A percentile compares a stretch with the other conserved stretches of the same genome.
Conservation (phyloP, 1,140 invertebrate species). For the Nasonia giraulti region DNA sequence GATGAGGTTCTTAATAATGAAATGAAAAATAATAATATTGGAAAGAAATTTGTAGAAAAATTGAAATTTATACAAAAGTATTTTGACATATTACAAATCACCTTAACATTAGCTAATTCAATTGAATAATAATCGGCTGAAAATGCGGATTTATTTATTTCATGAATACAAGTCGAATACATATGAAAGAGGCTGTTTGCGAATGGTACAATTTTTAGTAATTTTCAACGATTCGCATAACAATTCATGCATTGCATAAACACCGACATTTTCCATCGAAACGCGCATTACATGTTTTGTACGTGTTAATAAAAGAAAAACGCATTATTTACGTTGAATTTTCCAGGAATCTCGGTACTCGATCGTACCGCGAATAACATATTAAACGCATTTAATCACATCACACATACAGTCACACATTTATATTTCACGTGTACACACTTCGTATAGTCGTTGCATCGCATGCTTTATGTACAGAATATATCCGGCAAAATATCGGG, state of each 20-base stretch:
- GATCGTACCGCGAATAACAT: slow-evolving; percentile 15
- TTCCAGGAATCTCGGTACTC: slow-evolving; percentile 27
- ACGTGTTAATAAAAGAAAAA: slow-evolving; percentile 9
- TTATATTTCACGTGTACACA: background rate
- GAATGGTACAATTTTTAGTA: background rate
- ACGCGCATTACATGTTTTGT: background rate
- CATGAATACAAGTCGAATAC: no score
- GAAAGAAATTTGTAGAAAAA: slow-evolving; percentile 38
- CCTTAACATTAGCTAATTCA: slow-evolving; percentile 24
- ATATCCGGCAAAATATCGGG: background rate
- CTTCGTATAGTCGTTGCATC: slow-evolving; percentile 27
- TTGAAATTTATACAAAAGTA: slow-evolving; percentile 43
- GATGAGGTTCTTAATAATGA: background rate
- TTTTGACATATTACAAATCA: slow-evolving; percentile 32
- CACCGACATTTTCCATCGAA: background rate
- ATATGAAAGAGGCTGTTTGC: background rate
- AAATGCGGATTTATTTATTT: background rate
- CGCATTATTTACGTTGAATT: background rate
- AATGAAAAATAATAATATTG: slow-evolving; percentile 9
- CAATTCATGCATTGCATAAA: background rate
- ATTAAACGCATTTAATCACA: slow-evolving; percentile 14
- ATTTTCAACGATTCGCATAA: no score
- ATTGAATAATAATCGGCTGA: background rate
- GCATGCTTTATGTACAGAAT: slow-evolving; percentile 43
- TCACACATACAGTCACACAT: background rate